A percentile compares a stretch with the other conserved stretches of the same genome.
phyloP scores from a whole-genome alignment of 2,888 invertebrate genomes.

The Bombylius discolor region DNA sequence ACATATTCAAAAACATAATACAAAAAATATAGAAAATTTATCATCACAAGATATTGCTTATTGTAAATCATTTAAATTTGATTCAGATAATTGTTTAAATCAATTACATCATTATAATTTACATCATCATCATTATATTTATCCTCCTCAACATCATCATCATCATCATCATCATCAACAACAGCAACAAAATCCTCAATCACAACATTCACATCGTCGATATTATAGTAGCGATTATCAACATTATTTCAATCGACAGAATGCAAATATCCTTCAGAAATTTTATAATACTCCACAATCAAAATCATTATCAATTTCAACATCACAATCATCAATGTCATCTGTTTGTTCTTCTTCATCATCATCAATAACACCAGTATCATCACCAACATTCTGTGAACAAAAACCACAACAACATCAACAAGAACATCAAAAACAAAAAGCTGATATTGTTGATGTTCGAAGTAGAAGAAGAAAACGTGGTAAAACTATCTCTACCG shows the following conservation, averaged over 20 bases:
- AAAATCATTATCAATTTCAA: slow-evolving; percentile 10
- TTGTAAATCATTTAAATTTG: slow-evolving; percentile 11
- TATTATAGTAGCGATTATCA: neutral
- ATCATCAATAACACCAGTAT: slow-evolving; percentile 7
- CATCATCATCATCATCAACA: slow-evolving; percentile 11
- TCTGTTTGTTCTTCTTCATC: slow-evolving; percentile 4
- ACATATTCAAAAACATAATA: neutral
- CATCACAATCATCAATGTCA: slow-evolving; percentile 12
- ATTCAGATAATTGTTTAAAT: slow-evolving; percentile 1
- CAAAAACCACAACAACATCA: slow-evolving; percentile 6
- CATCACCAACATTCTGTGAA: slow-evolving; percentile 7
- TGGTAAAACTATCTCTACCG: slow-evolving; percentile 20
- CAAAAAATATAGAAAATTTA: slow-evolving; percentile 9
- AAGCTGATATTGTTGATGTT: neutral
- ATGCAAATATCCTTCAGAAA: no score
- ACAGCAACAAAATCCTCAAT: neutral
- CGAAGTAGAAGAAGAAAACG: neutral
- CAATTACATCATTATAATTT: neutral
- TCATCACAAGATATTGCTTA: slow-evolving; percentile 6
- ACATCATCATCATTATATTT: slow-evolving; percentile 7
- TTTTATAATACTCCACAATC: no score
- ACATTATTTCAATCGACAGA: neutral
- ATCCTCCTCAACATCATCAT: slow-evolving; percentile 13
- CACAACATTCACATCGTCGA: slow-evolving; percentile 9
- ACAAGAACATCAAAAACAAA: neutral